These are phyloP conservation scores for Ficedula albicollis DNA, from an alignment of 2,797 vertebrate species.

Conservation along the genomic window DNA sequence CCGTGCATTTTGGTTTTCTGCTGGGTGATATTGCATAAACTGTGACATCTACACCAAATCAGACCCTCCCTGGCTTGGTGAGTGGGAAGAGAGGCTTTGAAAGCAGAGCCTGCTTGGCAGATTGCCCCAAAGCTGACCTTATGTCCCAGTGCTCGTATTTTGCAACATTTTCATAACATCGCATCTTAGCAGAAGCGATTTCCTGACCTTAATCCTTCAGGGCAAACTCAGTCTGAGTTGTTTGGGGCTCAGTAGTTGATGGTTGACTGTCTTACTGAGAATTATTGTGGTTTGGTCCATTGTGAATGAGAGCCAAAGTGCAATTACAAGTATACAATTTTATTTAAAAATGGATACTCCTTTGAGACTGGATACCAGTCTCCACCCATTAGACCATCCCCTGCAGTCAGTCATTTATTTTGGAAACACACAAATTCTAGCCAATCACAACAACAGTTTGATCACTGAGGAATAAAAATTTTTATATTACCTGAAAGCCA, in stretches of 20 bases:
- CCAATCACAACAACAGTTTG: neutral
- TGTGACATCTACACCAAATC: neutral
- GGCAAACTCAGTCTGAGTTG: neutral
- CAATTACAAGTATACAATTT: neutral
- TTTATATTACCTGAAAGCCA: neutral
- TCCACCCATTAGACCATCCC: neutral
- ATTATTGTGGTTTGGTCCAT: neutral
- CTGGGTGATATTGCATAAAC: slow-evolving; percentile 20
- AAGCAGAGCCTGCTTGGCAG: neutral
- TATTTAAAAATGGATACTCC: neutral
- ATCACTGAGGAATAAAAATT: neutral
- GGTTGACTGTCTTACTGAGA: neutral
- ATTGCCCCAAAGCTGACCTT: neutral
- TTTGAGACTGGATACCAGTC: neutral
- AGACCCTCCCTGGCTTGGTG: neutral
- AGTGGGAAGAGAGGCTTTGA: neutral
- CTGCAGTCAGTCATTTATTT: neutral
- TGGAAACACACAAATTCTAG: neutral
- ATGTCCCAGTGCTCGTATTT: neutral
- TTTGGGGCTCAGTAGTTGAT: neutral
- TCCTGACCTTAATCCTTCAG: neutral
- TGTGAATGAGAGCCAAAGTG: neutral
- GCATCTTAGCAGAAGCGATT: neutral
- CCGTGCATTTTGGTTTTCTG: neutral
- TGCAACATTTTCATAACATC: neutral